Conservation (phyloP, 2,113 vertebrate species). For the Daphoenositta chrysoptera region DNA sequence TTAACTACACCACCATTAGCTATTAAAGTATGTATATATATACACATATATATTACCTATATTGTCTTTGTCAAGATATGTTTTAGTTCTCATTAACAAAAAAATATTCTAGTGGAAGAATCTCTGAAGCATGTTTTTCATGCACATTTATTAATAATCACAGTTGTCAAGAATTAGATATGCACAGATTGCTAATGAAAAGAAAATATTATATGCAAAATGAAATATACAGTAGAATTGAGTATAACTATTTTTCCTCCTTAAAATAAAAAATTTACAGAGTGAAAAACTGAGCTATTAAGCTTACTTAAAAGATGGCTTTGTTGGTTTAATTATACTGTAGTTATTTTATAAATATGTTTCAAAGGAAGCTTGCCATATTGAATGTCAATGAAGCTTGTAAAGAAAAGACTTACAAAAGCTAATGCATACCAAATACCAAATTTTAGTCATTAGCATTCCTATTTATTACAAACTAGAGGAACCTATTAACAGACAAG, state of each 20-base stretch:
- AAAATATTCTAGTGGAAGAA: constrained; percentile 66
- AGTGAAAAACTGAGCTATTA: constrained; percentile 71
- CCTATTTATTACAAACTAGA: constrained; percentile 79
- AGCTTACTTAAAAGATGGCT: constrained; percentile 79
- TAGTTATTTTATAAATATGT: constrained; percentile 85
- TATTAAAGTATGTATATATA: constrained; percentile 37
- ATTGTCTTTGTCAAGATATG: constrained; percentile 64
- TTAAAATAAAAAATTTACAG: constrained; percentile 69
- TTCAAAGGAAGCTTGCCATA: constrained; percentile 80
- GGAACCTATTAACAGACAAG: constrained; percentile 74
- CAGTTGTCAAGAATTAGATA: constrained; percentile 76
- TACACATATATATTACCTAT: constrained; percentile 39
- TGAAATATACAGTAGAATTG: constrained; percentile 58
- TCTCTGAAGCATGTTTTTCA: constrained; percentile 68
- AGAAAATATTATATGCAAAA: constrained; percentile 65
- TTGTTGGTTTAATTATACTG: constrained; percentile 84
- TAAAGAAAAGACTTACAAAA: constrained; percentile 76
- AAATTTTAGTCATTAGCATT: constrained; percentile 80
- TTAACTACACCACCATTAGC: constrained; percentile 62
- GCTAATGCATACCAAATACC: constrained; percentile 78
- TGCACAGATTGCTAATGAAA: constrained; percentile 65
- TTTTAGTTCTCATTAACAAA: constrained; percentile 73
- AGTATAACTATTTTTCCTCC: constrained; percentile 65
- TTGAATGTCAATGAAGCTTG: constrained; percentile 79
- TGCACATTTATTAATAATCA: constrained; percentile 73